Evolutionary conservation across 2,888 invertebrate genomes (phyloP).

Genomic region (Ochropleura plecta): DNA sequence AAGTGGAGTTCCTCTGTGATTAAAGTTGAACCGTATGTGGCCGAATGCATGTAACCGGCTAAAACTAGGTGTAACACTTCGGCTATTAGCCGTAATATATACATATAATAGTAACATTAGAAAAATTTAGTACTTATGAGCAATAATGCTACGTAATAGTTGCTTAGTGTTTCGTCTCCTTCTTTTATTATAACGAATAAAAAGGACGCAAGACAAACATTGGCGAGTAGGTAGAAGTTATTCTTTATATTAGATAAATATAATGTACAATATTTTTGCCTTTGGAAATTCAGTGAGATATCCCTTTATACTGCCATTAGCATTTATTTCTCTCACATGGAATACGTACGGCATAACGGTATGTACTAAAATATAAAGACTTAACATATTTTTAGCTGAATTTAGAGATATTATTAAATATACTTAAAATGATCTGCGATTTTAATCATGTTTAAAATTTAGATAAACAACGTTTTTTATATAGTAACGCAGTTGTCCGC

Average conservation of each 20-base stretch:
- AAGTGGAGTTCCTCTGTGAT: too few species aligned
- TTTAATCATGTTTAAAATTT: conserved; percentile 63
- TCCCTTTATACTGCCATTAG: conserved; percentile 62
- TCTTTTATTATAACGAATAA: conserved; percentile 68
- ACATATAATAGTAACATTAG: conserved; percentile 52
- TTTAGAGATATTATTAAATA: conserved; percentile 56
- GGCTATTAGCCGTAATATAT: too few species aligned
- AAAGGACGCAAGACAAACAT: conserved; percentile 63
- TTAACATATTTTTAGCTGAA: conserved; percentile 62
- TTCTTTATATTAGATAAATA: conserved; percentile 49
- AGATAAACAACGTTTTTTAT: conserved; percentile 56
- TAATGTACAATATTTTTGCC: conserved; percentile 43
- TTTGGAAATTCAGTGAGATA: conserved; percentile 46
- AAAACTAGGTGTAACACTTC: too few species aligned
- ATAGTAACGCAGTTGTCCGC: conserved; percentile 49
- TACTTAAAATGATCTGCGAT: conserved; percentile 65
- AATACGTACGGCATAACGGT: conserved; percentile 48
- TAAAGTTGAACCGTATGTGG: too few species aligned
- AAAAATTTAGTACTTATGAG: conserved; percentile 60
- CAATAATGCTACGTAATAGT: conserved; percentile 62
- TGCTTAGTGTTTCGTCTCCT: conserved; percentile 67
- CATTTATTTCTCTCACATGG: conserved; percentile 56
- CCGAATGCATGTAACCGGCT: too few species aligned
- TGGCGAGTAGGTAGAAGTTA: conserved; percentile 53
- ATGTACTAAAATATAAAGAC: conserved; percentile 61